Base-by-base conservation (phyloP, 2,797 vertebrate genomes). In the Sebastes iracundus region DNA sequence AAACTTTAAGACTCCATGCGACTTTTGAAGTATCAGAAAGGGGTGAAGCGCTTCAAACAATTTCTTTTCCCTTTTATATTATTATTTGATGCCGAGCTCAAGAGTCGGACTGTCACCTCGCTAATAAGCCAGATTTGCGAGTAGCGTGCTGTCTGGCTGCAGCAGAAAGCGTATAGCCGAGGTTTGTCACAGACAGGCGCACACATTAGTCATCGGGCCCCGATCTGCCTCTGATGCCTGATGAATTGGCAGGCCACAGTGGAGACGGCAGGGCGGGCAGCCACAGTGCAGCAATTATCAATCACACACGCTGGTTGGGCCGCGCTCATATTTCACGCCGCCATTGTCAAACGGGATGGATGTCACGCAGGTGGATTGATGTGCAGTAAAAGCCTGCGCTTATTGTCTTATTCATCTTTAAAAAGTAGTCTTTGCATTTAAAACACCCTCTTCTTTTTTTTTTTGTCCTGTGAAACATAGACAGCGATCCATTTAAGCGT, bases 281-380 rank as follows among this genome's bases (percentile, higher is more conserved):
- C 88, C 86, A 88, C 82, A 87, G 65, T 84, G 83, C 71, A 91
- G 86, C 90, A 93, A 93, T 93, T 93, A 94, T 91, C 92, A 93
- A 94, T 94, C 91, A 94, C 84, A 60, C 83, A 76, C 78, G 10
- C 81, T 69, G 27, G 80, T 62, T 71, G 71, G 75, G 75, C 75
- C 22, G 20, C 18, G 11, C 79, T 90, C 83, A 78, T 93, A 42
- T 64, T 25, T 64, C 35, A 90, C 25, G 56, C 77, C 87, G 20
- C 66, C 78, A 42, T 77, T 88, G 90, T 93, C 79, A 86, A 81
- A 82, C 3, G 25, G 60, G 79, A 89, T 84, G 79, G 84, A 82
- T 81, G 85, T 87, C 67, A 30, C n/a, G 4, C 81, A 79, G 77
- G 77, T 82, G 72, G 77, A 92, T 80, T 83, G 83, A 89, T 90